Evolutionary conservation across 2,113 vertebrate species (phyloP), one percentile per base, ranked within the genome.

Genomic region (Diglossa brunneiventris): DNA sequence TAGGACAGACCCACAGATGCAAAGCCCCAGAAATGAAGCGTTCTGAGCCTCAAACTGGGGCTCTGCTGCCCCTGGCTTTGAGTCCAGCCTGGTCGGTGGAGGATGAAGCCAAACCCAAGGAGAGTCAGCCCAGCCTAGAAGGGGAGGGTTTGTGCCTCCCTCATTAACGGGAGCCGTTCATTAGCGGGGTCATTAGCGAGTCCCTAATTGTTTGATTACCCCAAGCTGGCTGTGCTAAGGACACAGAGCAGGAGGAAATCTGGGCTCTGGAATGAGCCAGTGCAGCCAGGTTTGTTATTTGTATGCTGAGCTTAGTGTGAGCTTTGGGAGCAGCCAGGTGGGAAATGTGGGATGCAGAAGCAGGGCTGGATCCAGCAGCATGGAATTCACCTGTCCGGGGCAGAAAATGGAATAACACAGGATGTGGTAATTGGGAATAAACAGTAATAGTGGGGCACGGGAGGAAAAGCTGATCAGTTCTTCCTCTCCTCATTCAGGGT

Each of bases 371-470:
- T 72, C 59, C 22, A 66, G 50, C 67, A 22, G 37, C 13, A 3
- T 0, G 23, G 52, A 35, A 46, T 42, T 1, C 39, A 50, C 0
- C 0, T 63, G 87, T 10, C 64, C 10, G 1, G 6, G 11, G 39
- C 19, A 21, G 21, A 15, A 47, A 46, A 17, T 15, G 4, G 6
- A n/a, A 8, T 62, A 58, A 86, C 5, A 11, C 17, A 7, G 41
- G 58, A 2, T 24, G 11, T 30, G 21, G 22, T 23, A 15, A 33
- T 5, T 23, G 33, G 70, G 64, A 44, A 49, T 76, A 9, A 26
- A 2, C 2, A 31, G 30, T 26, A n/a, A 41, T 1, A 19, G 19
- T 3, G 47, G 28, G 17, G 72, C 22, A 13, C 13, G 31, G 69
- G 42, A 77, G 68, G 46, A 69, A 49, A 67, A 83, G 56, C 13